Conservation (phyloP, 2,113 vertebrate species). For the Pelobates fuscus region DNA sequence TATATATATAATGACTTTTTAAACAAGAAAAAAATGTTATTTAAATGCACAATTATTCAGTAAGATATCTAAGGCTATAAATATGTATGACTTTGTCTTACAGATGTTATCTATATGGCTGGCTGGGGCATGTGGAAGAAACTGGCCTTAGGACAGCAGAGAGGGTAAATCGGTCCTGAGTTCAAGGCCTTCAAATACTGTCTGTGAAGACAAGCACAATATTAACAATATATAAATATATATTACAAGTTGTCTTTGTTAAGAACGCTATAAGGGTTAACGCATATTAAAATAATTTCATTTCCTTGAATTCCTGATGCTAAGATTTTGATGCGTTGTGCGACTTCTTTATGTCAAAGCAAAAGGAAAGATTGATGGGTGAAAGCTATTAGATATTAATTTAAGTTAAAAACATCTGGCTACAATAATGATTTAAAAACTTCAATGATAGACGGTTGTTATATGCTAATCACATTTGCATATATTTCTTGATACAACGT, state of each 20-base stretch:
- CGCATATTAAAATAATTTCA: not conserved
- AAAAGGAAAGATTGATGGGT: slow-evolving; percentile 3
- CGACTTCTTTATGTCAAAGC: slow-evolving; percentile 12
- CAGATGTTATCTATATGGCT: too few species aligned
- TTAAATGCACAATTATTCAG: slow-evolving; percentile 60
- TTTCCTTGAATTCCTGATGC: not conserved
- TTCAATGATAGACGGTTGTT: slow-evolving; percentile 18
- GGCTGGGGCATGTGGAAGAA: too few species aligned
- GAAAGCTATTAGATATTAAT: not conserved
- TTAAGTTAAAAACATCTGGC: slow-evolving; percentile 34
- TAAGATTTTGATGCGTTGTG: not conserved
- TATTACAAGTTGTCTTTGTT: too few species aligned
- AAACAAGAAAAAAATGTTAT: slow-evolving; percentile 61
- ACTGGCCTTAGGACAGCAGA: too few species aligned
- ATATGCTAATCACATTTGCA: slow-evolving; percentile 55
- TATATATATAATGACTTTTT: slow-evolving; percentile 50
- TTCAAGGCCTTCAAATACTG: too few species aligned
- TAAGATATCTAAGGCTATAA: slow-evolving; percentile 62
- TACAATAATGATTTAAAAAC: slow-evolving; percentile 37
- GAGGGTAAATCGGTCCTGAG: too few species aligned
- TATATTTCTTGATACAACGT: slow-evolving; percentile 23
- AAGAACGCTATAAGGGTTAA: too few species aligned
- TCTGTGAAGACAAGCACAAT: too few species aligned
- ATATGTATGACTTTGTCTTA: slow-evolving; percentile 58
- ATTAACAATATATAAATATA: too few species aligned